Evolutionary conservation across 2,113 vertebrate species (phyloP).

Genomic region (Zosterops hypoxanthus): DNA sequence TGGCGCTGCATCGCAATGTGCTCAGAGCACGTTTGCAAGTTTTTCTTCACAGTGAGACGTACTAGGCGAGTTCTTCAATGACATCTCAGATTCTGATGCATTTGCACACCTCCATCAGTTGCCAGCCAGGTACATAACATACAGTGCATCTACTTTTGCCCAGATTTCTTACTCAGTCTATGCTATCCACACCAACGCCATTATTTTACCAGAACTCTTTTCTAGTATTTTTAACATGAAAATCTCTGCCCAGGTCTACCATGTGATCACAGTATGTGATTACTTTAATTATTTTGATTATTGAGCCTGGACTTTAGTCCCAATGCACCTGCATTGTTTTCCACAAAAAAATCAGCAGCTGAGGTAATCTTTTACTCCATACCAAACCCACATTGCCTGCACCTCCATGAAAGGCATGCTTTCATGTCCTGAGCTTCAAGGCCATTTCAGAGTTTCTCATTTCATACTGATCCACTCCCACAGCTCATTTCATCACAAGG

Average conservation of each 20-base stretch:
- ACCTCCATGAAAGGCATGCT: background rate
- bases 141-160: background rate
- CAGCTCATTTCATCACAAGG: background rate
- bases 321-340: background rate
- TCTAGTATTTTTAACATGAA: background rate
- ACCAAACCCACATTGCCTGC: background rate
- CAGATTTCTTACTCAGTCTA: background rate
- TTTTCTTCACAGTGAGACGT: background rate
- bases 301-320: background rate
- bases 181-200: background rate
- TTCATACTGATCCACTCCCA: background rate
- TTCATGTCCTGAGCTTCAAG: background rate
- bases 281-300: background rate
- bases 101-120: background rate
- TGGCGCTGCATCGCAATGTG: background rate
- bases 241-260: background rate
- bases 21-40: background rate
- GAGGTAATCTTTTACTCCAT: background rate
- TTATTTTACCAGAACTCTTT: background rate
- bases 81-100: background rate
- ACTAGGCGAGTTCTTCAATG: background rate
- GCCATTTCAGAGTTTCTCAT: constrained; percentile 6
- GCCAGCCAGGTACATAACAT: background rate
- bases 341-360: background rate
- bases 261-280: background rate